Conservation (phyloP, 2,888 invertebrate genomes). For the Cryptocheilus praepositus region DNA sequence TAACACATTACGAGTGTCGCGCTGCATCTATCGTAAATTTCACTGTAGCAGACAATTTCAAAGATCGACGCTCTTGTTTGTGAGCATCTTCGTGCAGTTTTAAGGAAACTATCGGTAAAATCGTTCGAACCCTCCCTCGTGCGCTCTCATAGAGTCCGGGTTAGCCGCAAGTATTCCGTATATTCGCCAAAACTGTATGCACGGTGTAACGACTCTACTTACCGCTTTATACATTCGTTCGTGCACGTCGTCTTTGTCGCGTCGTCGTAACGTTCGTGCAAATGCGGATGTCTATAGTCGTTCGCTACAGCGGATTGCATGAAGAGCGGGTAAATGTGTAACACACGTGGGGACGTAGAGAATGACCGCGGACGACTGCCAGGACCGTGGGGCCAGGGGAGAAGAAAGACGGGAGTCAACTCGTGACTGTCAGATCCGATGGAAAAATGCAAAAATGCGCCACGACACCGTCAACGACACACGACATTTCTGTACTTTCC, state of each 20-base stretch:
- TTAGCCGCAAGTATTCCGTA: too few relatives aligned
- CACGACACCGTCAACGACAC: slow-evolving; percentile 52
- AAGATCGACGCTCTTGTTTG: too few relatives aligned
- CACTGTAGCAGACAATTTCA: too few relatives aligned
- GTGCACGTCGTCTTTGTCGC: too few relatives aligned
- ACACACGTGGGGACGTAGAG: slow-evolving; percentile 35
- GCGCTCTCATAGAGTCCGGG: too few relatives aligned
- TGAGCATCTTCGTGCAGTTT: too few relatives aligned
- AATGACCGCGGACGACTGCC: slow-evolving; percentile 11
- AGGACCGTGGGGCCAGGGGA: slow-evolving; percentile 8
- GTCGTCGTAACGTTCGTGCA: neutral
- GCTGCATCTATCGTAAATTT: too few relatives aligned
- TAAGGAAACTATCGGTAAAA: too few relatives aligned
- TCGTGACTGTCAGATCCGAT: slow-evolving; percentile 56
- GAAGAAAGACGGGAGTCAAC: slow-evolving; percentile 45
- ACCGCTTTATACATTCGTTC: neutral
- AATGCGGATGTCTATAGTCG: neutral
- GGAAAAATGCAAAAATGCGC: slow-evolving; percentile 61
- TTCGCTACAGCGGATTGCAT: neutral
- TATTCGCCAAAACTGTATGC: too few relatives aligned
- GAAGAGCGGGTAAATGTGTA: slow-evolving; percentile 37
- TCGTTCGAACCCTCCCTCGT: too few relatives aligned
- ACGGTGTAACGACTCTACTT: neutral
- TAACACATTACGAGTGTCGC: too few relatives aligned
- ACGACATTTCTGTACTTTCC: slow-evolving; percentile 1